Percentiles rank a stretch among this genome's conserved stretches.
Conservation (phyloP, 1,140 invertebrate species). For the Halesus radiatus region DNA sequence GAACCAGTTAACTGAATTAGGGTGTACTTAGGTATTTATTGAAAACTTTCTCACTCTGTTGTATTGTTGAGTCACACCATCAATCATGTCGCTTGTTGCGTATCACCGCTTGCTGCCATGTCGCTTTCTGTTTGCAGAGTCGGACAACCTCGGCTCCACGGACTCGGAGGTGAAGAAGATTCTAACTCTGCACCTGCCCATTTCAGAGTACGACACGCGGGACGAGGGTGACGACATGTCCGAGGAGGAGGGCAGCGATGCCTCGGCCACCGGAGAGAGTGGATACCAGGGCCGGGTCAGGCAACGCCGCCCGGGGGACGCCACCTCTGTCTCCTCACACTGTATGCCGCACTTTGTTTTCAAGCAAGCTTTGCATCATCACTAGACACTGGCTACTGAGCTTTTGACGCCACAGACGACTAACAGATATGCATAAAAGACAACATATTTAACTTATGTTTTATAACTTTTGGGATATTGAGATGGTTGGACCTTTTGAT, state of each 20-base stretch:
- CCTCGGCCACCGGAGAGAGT: slow-evolving; percentile 79
- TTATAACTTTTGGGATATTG: too few species aligned
- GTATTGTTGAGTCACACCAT: too few species aligned
- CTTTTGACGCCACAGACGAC: too few species aligned
- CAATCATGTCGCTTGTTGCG: neutral
- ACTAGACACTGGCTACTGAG: too few species aligned
- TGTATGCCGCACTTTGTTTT: slow-evolving; percentile 41
- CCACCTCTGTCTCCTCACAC: slow-evolving; percentile 51
- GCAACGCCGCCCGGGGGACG: slow-evolving; percentile 70
- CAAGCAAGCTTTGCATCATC: too few species aligned
- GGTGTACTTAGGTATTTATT: too few species aligned
- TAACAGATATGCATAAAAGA: too few species aligned
- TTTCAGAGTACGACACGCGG: slow-evolving; percentile 87
- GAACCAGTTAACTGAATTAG: too few species aligned
- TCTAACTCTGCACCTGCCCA: slow-evolving; percentile 88
- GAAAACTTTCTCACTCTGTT: too few species aligned
- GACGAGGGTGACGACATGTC: slow-evolving; percentile 71
- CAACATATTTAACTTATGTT: too few species aligned
- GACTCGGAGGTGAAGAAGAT: slow-evolving; percentile 91
- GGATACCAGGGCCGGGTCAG: slow-evolving; percentile 65
- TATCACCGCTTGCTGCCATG: slow-evolving; percentile 52
- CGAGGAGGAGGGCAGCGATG: slow-evolving; percentile 78
- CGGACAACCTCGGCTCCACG: slow-evolving; percentile 88
- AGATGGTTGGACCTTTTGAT: too few species aligned
- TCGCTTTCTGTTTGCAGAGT: slow-evolving; percentile 74